Base-by-base conservation (phyloP, 2,797 vertebrate species). In the Molothrus ater region DNA sequence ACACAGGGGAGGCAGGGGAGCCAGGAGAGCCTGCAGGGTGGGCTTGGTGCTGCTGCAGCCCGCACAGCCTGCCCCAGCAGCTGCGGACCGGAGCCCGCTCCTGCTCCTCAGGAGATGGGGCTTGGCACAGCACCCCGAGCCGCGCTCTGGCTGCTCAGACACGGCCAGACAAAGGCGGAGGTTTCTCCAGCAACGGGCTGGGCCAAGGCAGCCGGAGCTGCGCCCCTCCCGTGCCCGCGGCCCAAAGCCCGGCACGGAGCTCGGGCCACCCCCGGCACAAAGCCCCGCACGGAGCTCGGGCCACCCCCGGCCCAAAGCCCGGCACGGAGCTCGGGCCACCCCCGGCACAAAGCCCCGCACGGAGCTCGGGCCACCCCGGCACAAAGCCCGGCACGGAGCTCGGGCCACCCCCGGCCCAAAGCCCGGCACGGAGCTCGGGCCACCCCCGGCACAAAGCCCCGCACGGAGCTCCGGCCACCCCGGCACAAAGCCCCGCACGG, bases 171-270 rank as follows among this genome's bases (percentile, higher is more conserved):
- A 97, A 96, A 95, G 88, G 96, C 63, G 2, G 75, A 57, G 90
- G 95, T 95, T 96, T 93, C 97, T 96, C 80, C 87, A 56, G 96
- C 95, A 96, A 97, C 72, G 0, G 43, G 51, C 84, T 12, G 47
- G 34, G 80, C 66, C 74, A 76, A 66, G 94, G 78, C 92, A 29
- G 78, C 43, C 21, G 1, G 15, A 48, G 61, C 63, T 13, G 70
- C 42, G 87, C 78, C 73, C 56, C 45, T 43, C 48, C 87, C 40
- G 32, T 2, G 36, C 29, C 7, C 24, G 5, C 0, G 59, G 90
- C 56, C 68, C 54, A 24, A 21, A 14, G 53, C 19, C 53, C 29
- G 48, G 48, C 48, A 1, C 25, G 48, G 15, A 32, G 59, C 48
- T 45, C 42, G 16, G 42, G 40, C 40, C 40, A 15, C 40, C 45